A percentile compares a stretch with the other conserved stretches of the same genome.
phyloP scores from a whole-genome alignment of 2,797 vertebrate species.

The Ctenopoma kingsleyae region DNA sequence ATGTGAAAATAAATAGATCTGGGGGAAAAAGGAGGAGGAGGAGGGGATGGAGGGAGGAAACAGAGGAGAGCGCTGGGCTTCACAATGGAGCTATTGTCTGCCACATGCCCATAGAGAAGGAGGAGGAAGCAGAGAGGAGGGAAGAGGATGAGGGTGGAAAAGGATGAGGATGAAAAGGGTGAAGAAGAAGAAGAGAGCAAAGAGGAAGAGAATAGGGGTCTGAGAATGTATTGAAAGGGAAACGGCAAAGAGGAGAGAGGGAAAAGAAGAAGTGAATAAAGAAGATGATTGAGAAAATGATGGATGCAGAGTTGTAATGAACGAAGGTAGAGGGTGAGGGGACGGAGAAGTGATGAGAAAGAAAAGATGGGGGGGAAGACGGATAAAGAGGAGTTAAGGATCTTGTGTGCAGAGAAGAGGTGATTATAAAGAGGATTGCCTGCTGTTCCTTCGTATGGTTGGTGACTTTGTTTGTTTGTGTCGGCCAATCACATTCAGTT shows the following conservation, averaged over 20 bases:
- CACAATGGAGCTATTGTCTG: slow-evolving; percentile 81
- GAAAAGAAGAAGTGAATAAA: no score
- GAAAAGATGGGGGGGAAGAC: neutral
- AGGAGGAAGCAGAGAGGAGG: slow-evolving; percentile 4
- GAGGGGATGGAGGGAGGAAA: slow-evolving; percentile 46
- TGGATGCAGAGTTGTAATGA: neutral
- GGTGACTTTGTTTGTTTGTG: no score
- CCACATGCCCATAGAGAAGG: slow-evolving; percentile 57
- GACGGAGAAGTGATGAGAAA: neutral
- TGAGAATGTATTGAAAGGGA: no score
- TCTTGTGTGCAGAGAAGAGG: neutral
- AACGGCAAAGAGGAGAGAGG: neutral
- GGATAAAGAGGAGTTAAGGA: neutral
- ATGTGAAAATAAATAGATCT: slow-evolving; percentile 85
- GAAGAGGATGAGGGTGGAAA: neutral
- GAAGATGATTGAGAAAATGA: neutral
- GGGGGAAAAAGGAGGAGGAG: slow-evolving; percentile 34
- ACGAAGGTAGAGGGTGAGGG: no score
- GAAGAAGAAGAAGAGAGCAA: neutral
- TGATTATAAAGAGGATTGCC: no score
- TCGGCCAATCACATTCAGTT: no score
- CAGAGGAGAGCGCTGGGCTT: slow-evolving; percentile 50
- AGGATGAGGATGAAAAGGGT: neutral
- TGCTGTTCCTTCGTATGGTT: no score
- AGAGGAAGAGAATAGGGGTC: neutral